Base-by-base conservation (phyloP, 37 sponge, comb jelly and placozoan genomes). In the Tethya wilhelma region DNA sequence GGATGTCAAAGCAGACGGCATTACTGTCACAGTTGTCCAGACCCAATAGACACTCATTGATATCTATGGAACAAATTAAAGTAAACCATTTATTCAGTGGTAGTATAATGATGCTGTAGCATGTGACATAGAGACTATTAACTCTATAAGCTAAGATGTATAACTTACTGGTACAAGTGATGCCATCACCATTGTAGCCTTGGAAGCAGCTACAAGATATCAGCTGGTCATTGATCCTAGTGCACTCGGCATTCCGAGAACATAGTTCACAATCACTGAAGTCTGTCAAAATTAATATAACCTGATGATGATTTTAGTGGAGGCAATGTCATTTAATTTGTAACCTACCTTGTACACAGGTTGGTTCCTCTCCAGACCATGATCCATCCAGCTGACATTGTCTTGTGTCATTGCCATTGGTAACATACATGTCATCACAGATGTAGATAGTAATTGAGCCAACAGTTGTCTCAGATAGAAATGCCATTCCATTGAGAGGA, bases 361-460 rank as follows among this genome's bases (percentile, higher is more conserved):
- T n/a, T 38, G 77, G 77, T 38, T 20, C 81, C 25, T 23, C 25
- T 56, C 70, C 81, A 69, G 58, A 45, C 81, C 81, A 80, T 28
- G 34, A 29, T 1, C 81, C 71, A 64, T 17, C 36, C 42, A 6
- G 19, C 30, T 39, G 45, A 64, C 78, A 77, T 12, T 29, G 1
- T 20, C 64, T 38, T 11, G 2, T 2, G 17, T 32, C 4, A 33
- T 7, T 8, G 9, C 78, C 78, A 12, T 38, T 43, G 4, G 64
- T 44, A 19, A 29, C 28, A 23, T 41, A 77, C 9, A 62, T 63
- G 26, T 25, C 12, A 32, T 25, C 2, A 56, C 80, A 79, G 8
- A 32, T 56, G 70, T 69, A 79, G 0, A 12, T 45, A 9, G 80
- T 70, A 11, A 25, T 68, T 2, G 56, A 38, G 4, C 59, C 59